phyloP scores from a whole-genome alignment of 2,888 invertebrate genomes.

The Eilema sororculum region DNA sequence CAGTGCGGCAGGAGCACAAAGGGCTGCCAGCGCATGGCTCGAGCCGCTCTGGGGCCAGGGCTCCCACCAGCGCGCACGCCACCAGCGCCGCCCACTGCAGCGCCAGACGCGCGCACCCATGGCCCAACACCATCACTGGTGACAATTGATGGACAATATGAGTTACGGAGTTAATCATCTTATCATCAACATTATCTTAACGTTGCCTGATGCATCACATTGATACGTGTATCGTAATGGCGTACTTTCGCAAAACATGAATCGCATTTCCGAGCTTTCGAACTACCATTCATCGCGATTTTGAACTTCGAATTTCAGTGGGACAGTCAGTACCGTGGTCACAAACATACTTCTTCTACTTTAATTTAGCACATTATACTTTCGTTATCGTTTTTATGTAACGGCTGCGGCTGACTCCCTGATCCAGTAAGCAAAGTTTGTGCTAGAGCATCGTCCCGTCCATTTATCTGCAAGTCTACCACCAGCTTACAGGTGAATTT shows the following conservation, averaged over 20 bases:
- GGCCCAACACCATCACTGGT: conserved; percentile 82
- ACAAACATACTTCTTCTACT: too few relatives aligned
- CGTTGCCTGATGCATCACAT: not conserved
- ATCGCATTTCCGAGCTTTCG: too few relatives aligned
- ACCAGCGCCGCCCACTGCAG: conserved; percentile 78
- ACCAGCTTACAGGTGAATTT: not conserved
- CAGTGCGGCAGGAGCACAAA: conserved; percentile 90
- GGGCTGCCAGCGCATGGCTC: conserved; percentile 90
- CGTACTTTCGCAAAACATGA: too few relatives aligned
- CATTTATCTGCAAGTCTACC: not conserved
- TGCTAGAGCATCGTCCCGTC: not conserved
- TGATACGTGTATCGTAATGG: too few relatives aligned
- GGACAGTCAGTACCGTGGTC: too few relatives aligned
- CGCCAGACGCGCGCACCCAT: conserved; percentile 75
- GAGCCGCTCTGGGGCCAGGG: conserved; percentile 78
- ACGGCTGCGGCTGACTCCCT: not conserved
- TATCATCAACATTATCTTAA: conserved; percentile 6
- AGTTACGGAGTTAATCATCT: not conserved
- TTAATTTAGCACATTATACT: not conserved
- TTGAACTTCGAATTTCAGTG: too few relatives aligned
- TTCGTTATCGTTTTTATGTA: too few relatives aligned
- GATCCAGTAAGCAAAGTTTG: not conserved
- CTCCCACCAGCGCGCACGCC: conserved; percentile 75
- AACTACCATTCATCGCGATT: too few relatives aligned
- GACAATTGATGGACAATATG: conserved; percentile 12